Conservation (phyloP, 2,797 vertebrate genomes). For the Micropoecilia bifurca region DNA sequence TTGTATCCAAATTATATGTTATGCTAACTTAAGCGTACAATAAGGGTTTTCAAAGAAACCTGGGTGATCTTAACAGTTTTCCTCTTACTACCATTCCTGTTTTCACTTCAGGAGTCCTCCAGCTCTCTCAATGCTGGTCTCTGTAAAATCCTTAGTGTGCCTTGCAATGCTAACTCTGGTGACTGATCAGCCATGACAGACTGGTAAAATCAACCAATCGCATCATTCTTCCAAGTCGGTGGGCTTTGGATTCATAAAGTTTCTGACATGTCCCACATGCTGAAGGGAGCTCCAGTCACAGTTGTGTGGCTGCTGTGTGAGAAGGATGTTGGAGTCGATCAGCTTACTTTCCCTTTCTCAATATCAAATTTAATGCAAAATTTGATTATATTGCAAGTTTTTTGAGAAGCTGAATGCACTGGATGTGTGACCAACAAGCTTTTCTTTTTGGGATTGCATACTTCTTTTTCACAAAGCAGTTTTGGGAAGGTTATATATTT, state of each 20-base stretch:
- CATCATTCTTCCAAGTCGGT: neutral
- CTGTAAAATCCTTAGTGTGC: neutral
- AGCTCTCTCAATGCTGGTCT: neutral
- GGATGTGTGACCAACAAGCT: neutral
- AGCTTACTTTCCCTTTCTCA: neutral
- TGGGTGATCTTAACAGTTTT: no score
- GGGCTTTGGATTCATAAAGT: neutral
- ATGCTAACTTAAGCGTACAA: neutral
- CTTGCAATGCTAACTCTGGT: neutral
- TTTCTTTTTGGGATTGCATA: neutral
- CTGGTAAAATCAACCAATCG: neutral
- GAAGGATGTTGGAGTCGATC: neutral
- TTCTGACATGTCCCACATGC: neutral
- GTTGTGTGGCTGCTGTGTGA: neutral
- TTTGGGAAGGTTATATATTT: neutral
- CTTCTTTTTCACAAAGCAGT: neutral
- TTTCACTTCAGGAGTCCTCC: neutral
- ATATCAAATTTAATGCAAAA: neutral
- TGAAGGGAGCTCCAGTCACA: neutral
- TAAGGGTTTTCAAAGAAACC: neutral
- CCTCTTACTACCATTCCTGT: no score
- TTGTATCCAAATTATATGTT: neutral
- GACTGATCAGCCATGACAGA: neutral
- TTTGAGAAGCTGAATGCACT: neutral
- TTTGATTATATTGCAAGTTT: neutral